Base-by-base conservation (phyloP, 1,140 invertebrate species). In the Calephelis virginiensis region DNA sequence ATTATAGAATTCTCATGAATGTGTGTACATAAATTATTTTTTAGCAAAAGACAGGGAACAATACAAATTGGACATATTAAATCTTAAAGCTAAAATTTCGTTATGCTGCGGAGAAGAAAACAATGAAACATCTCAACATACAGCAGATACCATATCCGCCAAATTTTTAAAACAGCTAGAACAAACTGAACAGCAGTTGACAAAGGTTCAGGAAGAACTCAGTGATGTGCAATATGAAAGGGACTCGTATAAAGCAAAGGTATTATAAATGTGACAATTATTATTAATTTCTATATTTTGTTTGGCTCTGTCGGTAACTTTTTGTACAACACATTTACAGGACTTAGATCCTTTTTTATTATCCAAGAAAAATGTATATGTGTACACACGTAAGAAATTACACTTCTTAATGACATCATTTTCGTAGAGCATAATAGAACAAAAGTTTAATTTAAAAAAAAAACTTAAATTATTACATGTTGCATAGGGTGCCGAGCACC, bases 21-120 rank as follows among this genome's bases (percentile, higher is more conserved):
- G 28, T 28, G 28, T 28, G 28, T 67, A 14, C 12, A 48, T 12
- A 38, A 8, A n/a, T 53, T 63, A 13, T 64, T 77, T n/a, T 75
- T 14, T 64, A 90, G 88, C 76, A 61, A 89, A 88, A 77, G 80
- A 86, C n/a, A 88, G 87, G 66, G 86, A 89, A 68, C 75, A 85
- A 63, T 86, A 86, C 66, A 90, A 90, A 70, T 61, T 80, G 48
- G 86, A 90, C 6, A 84, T 89, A 60, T 63, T 87, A 7, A 74
- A 82, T 64, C 71, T 90, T 8, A 90, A 88, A 71, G 73, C 83
- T 0, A 83, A 83, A 71, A 84, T 89, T 40, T 86, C 84, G 0
- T 60, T 81, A 12, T 85, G 78, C 61, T 86, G 82, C 63, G 81
- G 78, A 0, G 72, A 85, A 56, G 80, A 86, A 11, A 69, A 73